Evolutionary conservation across 2,888 invertebrate genomes (phyloP).

Genomic region (Cryptocephalus moraei): DNA sequence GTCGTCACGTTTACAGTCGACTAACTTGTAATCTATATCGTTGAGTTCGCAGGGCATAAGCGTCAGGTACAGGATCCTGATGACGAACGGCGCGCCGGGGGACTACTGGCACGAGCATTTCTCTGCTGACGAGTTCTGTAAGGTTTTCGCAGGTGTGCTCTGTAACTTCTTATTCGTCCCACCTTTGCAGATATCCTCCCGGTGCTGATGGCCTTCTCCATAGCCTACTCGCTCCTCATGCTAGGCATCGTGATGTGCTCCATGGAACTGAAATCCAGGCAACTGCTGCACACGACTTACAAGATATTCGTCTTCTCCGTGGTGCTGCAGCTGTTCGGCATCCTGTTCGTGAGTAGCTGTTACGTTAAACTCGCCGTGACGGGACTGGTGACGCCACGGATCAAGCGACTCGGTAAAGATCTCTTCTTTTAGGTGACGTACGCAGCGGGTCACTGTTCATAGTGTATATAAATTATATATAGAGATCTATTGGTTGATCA

Average conservation of each 20-base stretch:
- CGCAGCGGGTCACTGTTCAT: too few relatives aligned
- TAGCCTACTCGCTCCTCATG: conserved; percentile 62
- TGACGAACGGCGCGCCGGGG: conserved; percentile 78
- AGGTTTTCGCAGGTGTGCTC: conserved; percentile 37
- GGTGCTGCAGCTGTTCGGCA: conserved; percentile 57
- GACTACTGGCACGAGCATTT: conserved; percentile 84
- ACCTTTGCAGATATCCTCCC: conserved; percentile 70
- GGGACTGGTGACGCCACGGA: conserved; percentile 51
- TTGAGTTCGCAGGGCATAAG: conserved; percentile 54
- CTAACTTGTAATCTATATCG: neutral
- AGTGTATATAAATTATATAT: too few relatives aligned
- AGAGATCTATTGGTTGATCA: too few relatives aligned
- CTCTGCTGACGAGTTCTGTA: conserved; percentile 92
- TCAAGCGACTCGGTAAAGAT: conserved; percentile 41
- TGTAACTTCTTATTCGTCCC: neutral
- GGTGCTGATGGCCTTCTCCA: conserved; percentile 62
- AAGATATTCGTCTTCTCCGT: conserved; percentile 71
- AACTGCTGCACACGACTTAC: conserved; percentile 80
- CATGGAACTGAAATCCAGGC: conserved; percentile 65
- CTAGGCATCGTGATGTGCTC: conserved; percentile 63
- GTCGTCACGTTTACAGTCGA: too few relatives aligned
- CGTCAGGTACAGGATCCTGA: conserved; percentile 66
- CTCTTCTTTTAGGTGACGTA: too few relatives aligned
- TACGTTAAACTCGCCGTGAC: conserved; percentile 68
- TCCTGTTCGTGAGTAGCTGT: conserved; percentile 57